Evolutionary conservation across 2,113 vertebrate species (phyloP), one percentile per base, ranked within the genome.

Genomic region (Uria aalge): DNA sequence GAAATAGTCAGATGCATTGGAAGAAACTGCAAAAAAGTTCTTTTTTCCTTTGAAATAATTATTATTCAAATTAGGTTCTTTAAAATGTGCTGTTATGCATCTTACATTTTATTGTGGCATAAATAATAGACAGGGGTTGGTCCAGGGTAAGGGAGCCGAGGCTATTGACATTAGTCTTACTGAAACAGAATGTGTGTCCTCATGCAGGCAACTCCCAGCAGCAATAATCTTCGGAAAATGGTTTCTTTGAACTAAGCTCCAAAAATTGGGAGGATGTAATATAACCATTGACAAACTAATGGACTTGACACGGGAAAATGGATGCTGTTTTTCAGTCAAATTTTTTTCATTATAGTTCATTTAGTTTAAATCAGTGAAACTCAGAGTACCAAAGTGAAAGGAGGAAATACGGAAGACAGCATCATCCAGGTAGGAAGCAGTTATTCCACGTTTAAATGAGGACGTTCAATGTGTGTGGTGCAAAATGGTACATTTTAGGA

Each of bases 271-370:
- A 26, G 52, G 43, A 53, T 77, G 26, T 59, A 90, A 47, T 92
- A 56, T 68, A 90, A 40, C 53, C 57, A 52, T 78, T 93, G 85
- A 60, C 81, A 26, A 96, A 40, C n/a, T 93, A 88, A 92, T 93
- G 57, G 36, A 34, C 53, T 90, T 78, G 66, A 75, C 27, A 56
- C 66, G 14, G 22, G 66, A 71, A 91, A 94, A 93, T 52, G 7
- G n/a, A 71, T 91, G 40, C 56, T 72, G 77, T 1, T 75, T 95
- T 79, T 92, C 66, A 72, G 90, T 85, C 73, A 82, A n/a, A 0
- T 73, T 95, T 86, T 94, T 78, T 80, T 93, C 84, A 91, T 96
- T 92, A 71, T 66, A 36, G 56, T 91, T 82, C 36, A 53, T 92
- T 89, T 91, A 72, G 34, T 87, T 81, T 91, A 92, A 91, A 10